phyloP scores from a whole-genome alignment of 2,888 invertebrate genomes.

The Hecatera dysodea region DNA sequence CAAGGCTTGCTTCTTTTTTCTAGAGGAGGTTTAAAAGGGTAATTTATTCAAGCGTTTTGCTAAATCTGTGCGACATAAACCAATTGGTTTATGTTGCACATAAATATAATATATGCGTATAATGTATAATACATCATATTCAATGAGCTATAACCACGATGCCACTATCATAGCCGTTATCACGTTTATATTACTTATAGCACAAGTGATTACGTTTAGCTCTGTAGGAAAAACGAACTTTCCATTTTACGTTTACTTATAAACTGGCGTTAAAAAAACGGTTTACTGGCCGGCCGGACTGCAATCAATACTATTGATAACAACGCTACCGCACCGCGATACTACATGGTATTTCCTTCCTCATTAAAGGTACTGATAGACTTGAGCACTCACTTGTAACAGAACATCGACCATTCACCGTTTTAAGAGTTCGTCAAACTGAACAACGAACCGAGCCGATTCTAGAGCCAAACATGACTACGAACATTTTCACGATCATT shows the following conservation, averaged over 20 bases:
- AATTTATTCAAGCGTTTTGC: not conserved
- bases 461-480: too few relatives aligned
- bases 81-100: too few relatives aligned
- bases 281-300: constrained; percentile 57
- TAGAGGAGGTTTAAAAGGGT: not conserved
- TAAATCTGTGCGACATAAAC: not conserved
- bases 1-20: not conserved
- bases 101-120: too few relatives aligned
- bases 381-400: too few relatives aligned
- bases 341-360: constrained; percentile 57
- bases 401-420: too few relatives aligned
- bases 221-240: constrained; percentile 66
- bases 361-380: constrained; percentile 9
- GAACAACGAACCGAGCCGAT: too few relatives aligned
- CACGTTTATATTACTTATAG: constrained; percentile 51
- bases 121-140: constrained; percentile 8
- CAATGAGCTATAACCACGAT: constrained; percentile 24
- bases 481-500: too few relatives aligned
- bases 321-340: constrained; percentile 48
- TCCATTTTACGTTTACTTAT: constrained; percentile 65
- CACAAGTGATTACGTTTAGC: constrained; percentile 57
- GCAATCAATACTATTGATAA: constrained; percentile 72
- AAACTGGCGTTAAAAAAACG: constrained; percentile 64
- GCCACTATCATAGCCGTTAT: constrained; percentile 36
- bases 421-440: too few relatives aligned